Evolutionary conservation across 2,113 vertebrate genomes (phyloP), one percentile per base, ranked within the genome.

Genomic region (Fukomys damarensis): DNA sequence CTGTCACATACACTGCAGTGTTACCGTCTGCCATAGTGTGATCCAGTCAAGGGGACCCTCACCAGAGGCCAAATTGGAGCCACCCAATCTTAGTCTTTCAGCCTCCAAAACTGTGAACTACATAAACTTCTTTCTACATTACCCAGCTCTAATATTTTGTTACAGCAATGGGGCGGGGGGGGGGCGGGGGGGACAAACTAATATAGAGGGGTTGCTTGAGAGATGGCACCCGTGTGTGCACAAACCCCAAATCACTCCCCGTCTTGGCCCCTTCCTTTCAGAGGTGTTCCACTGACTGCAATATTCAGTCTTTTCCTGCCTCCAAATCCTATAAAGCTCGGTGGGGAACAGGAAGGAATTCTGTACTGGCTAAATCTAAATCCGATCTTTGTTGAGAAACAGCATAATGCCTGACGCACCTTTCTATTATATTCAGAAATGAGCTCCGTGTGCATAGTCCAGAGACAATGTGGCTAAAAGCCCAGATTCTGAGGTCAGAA

Each of bases 181-280:
- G 65, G 30, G 46, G 46, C 46, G n/a, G 13, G 13, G 43, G 43
- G 65, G 30, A 32, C 46, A 81, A 87, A 81, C 30, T 49, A 87
- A 70, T 49, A 17, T 0, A 38, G 28, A 24, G 43, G 41, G 24
- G 10, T 14, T 49, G 41, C 72, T 30, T 41, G 14, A 2, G 13
- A 32, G 54, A 76, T 22, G n/a, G 68, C 0, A 0, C 30, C 54
- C 12, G 0, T 49, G 2, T 2, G 19, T 24, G 35, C 11, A 24
- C n/a, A 79, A 83, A 58, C 54, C 46, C 13, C 24, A 19, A 68
- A 1, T 52, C 56, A 5, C 30, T 16, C 28, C n/a, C 74, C 46
- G 58, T 12, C 24, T 28, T 1, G 43, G 3, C n/a, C 11, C 2
- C 22, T 70, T 7, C 46, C 63, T 58, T 91, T 17, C 24, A 41